phyloP scores from a whole-genome alignment of 1,140 invertebrate genomes.

The Hylyphantes graminicola region DNA sequence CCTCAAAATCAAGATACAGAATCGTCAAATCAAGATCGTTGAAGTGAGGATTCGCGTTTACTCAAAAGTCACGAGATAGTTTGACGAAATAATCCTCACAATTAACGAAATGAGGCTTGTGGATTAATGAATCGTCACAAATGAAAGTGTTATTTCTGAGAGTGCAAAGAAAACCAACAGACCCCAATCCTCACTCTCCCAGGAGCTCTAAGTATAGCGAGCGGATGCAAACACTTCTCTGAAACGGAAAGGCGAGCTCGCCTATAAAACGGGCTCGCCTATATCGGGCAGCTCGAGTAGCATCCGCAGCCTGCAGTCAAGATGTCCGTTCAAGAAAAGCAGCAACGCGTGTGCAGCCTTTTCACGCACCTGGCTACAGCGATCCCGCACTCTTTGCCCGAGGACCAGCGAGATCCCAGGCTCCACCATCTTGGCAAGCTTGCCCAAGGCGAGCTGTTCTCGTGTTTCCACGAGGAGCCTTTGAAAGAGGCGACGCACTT shows the following conservation, averaged over 20 bases:
- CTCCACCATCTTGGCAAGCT: slow-evolving; percentile 42
- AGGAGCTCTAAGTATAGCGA: background rate
- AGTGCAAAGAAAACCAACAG: too few species aligned
- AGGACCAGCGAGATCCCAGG: slow-evolving; percentile 39
- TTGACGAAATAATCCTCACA: too few species aligned
- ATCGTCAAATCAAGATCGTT: too few species aligned
- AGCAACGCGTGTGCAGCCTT: slow-evolving; percentile 37
- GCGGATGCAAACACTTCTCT: slow-evolving; percentile 40
- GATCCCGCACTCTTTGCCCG: background rate
- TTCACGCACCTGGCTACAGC: slow-evolving; percentile 40
- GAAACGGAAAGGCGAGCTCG: background rate
- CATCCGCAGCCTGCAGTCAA: background rate
- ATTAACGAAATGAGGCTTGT: too few species aligned
- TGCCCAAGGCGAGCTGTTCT: slow-evolving; percentile 61
- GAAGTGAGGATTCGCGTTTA: too few species aligned
- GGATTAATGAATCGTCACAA: too few species aligned
- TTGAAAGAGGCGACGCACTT: slow-evolving; percentile 58
- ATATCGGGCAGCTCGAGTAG: slow-evolving; percentile 17
- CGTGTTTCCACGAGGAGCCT: slow-evolving; percentile 66
- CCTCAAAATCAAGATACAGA: too few species aligned
- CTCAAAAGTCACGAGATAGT: too few species aligned
- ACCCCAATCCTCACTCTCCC: too few species aligned
- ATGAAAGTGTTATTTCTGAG: too few species aligned
- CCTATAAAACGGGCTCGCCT: background rate
- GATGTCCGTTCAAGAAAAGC: slow-evolving; percentile 56